Evolutionary conservation across 1,140 invertebrate species (phyloP).

Genomic region (Coenobita brevimanus): DNA sequence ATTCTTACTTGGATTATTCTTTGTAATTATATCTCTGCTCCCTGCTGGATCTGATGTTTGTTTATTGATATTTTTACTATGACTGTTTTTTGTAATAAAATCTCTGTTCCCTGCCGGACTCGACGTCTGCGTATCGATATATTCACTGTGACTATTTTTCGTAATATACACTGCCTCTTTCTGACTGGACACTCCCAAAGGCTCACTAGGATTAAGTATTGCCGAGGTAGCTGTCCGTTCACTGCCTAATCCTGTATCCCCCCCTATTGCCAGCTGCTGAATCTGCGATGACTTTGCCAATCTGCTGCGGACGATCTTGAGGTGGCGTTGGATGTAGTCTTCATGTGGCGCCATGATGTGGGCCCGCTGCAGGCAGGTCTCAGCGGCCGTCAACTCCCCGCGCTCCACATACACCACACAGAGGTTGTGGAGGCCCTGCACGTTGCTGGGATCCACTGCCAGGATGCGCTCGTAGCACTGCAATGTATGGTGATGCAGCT

Average conservation of each 20-base stretch:
- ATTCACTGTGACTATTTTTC: constrained; percentile 65
- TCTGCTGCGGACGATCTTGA: constrained; percentile 87
- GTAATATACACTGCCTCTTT: constrained; percentile 65
- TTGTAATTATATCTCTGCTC: no score
- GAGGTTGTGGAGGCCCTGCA: constrained; percentile 95
- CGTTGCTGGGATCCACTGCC: constrained; percentile 89
- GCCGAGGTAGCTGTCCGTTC: constrained; percentile 34
- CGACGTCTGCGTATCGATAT: no score
- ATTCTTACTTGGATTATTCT: no score
- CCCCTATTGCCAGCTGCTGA: no score
- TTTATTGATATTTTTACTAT: no score
- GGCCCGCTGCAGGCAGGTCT: constrained; percentile 87
- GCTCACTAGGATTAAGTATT: constrained; percentile 5
- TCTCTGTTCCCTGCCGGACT: no score
- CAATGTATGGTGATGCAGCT: no score
- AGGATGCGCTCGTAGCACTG: constrained; percentile 93
- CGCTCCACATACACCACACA: constrained; percentile 96
- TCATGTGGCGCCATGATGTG: constrained; percentile 87
- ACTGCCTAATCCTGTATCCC: constrained; percentile 3
- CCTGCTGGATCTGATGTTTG: no score
- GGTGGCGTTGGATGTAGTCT: constrained; percentile 91
- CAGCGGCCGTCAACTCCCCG: constrained; percentile 86
- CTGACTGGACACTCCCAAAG: not conserved
- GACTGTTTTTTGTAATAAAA: no score
- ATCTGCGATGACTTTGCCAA: constrained; percentile 70